phyloP scores from a whole-genome alignment of 64 coral and sea anemone species.

The Pachyseris speciosa region DNA sequence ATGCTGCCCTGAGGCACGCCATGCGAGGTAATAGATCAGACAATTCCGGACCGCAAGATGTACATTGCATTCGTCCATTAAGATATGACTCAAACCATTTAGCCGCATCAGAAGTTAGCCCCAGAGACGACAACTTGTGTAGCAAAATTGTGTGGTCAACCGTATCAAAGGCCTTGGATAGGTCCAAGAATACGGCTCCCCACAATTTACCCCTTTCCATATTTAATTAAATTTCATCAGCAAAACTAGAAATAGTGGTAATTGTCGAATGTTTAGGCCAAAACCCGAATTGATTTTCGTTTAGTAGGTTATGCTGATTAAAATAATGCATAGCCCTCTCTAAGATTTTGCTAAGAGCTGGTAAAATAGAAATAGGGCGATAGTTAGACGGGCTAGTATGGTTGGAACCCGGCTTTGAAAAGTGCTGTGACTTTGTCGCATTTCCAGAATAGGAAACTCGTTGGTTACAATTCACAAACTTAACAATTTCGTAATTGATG shows the following conservation, averaged over 20 bases:
- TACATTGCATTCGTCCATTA: slow-evolving; percentile 15
- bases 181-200: slow-evolving; percentile 23
- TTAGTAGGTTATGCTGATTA: not conserved
- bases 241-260: not conserved
- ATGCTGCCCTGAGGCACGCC: slow-evolving; percentile 50
- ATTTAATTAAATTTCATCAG: not conserved
- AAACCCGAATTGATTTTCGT: not conserved
- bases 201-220: slow-evolving; percentile 13
- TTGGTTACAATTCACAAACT: not conserved
- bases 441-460: slow-evolving; percentile 34
- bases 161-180: slow-evolving; percentile 27
- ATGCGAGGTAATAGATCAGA: slow-evolving; percentile 11
- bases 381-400: not conserved
- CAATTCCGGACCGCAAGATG: not conserved
- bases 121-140: slow-evolving; percentile 2
- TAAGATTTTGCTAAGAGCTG: not conserved
- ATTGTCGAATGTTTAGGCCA: no score
- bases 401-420: slow-evolving; percentile 25
- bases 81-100: slow-evolving; percentile 29
- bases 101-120: slow-evolving; percentile 6
- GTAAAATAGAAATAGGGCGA: not conserved
- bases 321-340: not conserved
- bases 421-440: not conserved
- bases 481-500: not conserved
- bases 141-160: slow-evolving; percentile 28